Evolutionary conservation across 2,113 vertebrate species (phyloP).

Genomic region (Neoarius graeffei): DNA sequence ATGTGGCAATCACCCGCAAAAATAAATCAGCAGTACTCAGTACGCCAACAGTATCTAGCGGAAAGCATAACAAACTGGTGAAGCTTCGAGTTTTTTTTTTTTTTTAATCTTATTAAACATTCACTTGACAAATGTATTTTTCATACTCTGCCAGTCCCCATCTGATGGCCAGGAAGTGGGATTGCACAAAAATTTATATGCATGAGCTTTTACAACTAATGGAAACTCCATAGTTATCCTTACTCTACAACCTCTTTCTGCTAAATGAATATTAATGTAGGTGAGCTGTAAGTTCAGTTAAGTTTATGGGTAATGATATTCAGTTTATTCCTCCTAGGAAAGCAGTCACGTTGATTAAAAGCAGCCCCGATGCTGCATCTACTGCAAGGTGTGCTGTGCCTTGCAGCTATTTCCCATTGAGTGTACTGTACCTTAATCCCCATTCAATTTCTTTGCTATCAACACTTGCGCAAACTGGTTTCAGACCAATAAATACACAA

Average conservation of each 20-base stretch:
- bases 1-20: not conserved
- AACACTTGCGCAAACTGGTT: constrained; percentile 17
- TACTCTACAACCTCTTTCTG: constrained; percentile 65
- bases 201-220: constrained; percentile 73
- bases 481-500: constrained; percentile 35
- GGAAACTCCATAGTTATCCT: constrained; percentile 70
- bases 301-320: constrained; percentile 82
- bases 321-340: constrained; percentile 77
- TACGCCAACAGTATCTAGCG: not conserved
- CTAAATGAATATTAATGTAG: constrained; percentile 80
- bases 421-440: constrained; percentile 52
- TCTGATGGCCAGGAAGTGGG: constrained; percentile 59
- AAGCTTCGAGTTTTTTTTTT: not conserved
- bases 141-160: constrained; percentile 59
- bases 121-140: constrained; percentile 60
- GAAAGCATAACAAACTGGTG: not conserved
- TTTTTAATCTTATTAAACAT: constrained; percentile 34
- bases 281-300: constrained; percentile 72
- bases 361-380: constrained; percentile 58
- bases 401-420: constrained; percentile 64
- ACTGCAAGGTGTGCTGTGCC: constrained; percentile 63
- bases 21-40: not conserved
- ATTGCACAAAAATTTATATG: constrained; percentile 68
- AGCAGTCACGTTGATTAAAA: constrained; percentile 78
- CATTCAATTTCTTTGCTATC: constrained; percentile 35